Base-by-base conservation (phyloP, 2,888 invertebrate genomes). In the Acanthosepion pharaonis region DNA sequence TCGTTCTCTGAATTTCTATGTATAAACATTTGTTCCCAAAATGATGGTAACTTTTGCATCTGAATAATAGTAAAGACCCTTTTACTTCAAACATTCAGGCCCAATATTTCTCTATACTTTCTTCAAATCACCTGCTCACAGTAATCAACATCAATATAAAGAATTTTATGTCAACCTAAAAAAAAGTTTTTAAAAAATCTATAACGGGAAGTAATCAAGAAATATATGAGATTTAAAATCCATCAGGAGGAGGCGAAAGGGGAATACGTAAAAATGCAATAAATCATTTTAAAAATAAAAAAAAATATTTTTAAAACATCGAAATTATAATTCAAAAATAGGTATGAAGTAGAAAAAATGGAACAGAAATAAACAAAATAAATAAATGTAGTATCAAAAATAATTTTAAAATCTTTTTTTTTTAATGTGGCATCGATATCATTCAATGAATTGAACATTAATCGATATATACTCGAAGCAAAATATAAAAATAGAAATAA, bases 261-360 rank as follows among this genome's bases (percentile, higher is more conserved):
- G 0, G 59, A 59, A 59, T 59, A n/a, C 9, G 28, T n/a, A 9
- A 78, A 78, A n/a, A 78, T n/a, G 28, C 11, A 78, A 78, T 78
- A 78, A 78, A 78, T 78, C 78, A n/a, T 78, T 78, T 78, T n/a
- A 78, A 78, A 78, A 78, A 78, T n/a, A 78, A 78, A 78, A 78
- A 33, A 33, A 11, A 9, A 78, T 78, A 42, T 28, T 78, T 78
- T 78, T 20, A 59, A 78, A 3, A 6, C 1, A 78, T 9, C 28
- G n/a, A 59, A 59, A 23, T 59, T 20, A 59, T 59, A 59, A 59
- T 59, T 59, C n/a, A n/a, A 28, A 78, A 78, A 78, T 78, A 78
- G n/a, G n/a, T 78, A 78, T 78, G n/a, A n/a, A 78, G n/a, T 11
- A 64, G 25, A 64, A 11, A n/a, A 78, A 78, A 11, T n/a, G n/a